Conservation (phyloP, 2,113 vertebrate genomes). For the Corythornis madagascariensis region DNA sequence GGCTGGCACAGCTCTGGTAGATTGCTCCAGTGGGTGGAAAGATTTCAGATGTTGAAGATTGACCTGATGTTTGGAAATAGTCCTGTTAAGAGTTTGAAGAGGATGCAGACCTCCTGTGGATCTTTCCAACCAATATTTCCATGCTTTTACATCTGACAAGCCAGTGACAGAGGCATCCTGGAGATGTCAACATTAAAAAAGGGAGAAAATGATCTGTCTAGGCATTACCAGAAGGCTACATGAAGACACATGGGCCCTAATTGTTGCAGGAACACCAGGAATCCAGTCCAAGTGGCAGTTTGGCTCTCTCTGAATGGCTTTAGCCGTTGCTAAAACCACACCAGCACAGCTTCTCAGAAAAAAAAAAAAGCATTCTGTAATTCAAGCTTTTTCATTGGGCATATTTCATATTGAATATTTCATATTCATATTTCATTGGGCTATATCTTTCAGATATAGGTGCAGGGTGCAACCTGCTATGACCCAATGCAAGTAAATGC, state of each 20-base stretch:
- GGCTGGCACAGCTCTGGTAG: not conserved
- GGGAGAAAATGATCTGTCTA: not conserved
- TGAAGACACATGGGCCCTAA: not conserved
- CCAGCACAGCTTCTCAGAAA: not conserved
- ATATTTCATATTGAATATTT: not conserved
- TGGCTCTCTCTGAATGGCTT: not conserved
- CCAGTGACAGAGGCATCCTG: not conserved
- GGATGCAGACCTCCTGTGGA: not conserved
- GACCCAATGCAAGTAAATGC: not conserved
- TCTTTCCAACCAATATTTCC: not conserved
- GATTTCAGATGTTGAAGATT: not conserved
- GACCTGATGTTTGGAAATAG: not conserved
- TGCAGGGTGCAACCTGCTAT: not conserved
- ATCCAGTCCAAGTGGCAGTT: not conserved
- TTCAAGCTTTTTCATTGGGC: not conserved
- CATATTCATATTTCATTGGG: too few species aligned
- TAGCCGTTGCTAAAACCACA: not conserved
- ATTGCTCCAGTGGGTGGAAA: not conserved
- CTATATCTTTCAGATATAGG: not conserved
- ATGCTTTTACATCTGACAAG: not conserved
- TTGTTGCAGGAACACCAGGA: not conserved
- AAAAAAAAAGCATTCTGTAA: not conserved
- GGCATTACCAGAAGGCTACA: not conserved
- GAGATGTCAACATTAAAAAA: not conserved
- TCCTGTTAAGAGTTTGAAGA: not conserved